Base-by-base conservation (phyloP, 2,113 vertebrate genomes). In the Syngnathus typhle region DNA sequence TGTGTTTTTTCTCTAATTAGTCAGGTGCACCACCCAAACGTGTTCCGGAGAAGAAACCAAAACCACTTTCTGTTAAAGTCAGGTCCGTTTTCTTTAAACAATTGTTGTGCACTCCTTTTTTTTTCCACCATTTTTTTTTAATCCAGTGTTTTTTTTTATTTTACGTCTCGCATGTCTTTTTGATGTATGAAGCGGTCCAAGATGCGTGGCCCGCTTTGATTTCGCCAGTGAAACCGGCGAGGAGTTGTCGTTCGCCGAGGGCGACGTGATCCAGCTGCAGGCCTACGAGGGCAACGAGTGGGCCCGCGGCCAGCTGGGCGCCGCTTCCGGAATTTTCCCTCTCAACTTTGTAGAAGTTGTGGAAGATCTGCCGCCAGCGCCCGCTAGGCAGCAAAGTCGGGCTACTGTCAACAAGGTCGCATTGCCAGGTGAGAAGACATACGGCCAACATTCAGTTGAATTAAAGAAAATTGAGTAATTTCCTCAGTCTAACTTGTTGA, bases 231-330 rank as follows among this genome's bases (percentile, higher is more conserved):
- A 98, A 79, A 90, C 92, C 75, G 89, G 88, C 21, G 91, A 96
- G 36, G 97, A 98, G 83, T 88, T 98, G 76, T 91, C 92, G 47
- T 98, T 98, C 88, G 90, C 81, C 5, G 95, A 98, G 85, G 95
- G 95, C 43, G 94, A 98, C 64, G 88, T 91, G 65, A 96, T 98
- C 84, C 56, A 84, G 81, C 91, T 98, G 61, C 92, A 91, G 69
- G 93, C 92, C 79, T 94, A 92, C 15, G 32, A 95, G 59, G 94
- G 90, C 70, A 86, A 96, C 66, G 96, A 98, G 5, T 99, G 97
- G 97, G 96, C 91, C 56, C 89, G 86, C 73, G 96, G 96, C 71
- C 90, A 95, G 70, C 68, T 94, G 1, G 90, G 85, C 64, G 73
- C 67, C 78, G 61, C 4, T 0, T 78, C 70, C 19, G 96, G 96